phyloP scores from a whole-genome alignment of 2,888 invertebrate species.

The Drosophila mulleri region DNA sequence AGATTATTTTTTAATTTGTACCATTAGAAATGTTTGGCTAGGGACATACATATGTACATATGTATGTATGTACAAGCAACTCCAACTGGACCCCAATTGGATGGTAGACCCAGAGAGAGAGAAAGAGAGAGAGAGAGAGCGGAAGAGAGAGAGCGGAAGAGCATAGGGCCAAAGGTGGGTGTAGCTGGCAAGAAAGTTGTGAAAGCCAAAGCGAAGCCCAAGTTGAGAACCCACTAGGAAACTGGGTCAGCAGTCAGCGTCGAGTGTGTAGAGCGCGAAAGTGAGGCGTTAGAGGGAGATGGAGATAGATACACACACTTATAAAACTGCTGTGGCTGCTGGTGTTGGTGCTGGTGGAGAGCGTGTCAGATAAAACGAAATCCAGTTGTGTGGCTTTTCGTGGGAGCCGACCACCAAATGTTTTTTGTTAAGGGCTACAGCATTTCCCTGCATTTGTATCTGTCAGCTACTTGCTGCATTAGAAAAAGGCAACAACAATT shows the following conservation, averaged over 20 bases:
- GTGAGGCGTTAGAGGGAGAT: slow-evolving; percentile 39
- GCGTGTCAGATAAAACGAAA: slow-evolving; percentile 51
- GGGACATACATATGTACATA: too few species aligned
- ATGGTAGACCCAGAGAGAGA: too few species aligned
- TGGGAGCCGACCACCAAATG: slow-evolving; percentile 39
- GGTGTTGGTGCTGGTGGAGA: slow-evolving; percentile 21
- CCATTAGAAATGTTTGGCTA: slow-evolving; percentile 11
- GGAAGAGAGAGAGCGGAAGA: neutral
- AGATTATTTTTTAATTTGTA: slow-evolving; percentile 65
- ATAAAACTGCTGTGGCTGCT: neutral
- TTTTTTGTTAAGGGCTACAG: slow-evolving; percentile 15
- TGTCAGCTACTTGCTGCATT: slow-evolving; percentile 33
- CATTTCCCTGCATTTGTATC: slow-evolving; percentile 32
- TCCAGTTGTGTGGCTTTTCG: slow-evolving; percentile 65
- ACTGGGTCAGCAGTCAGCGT: slow-evolving; percentile 64
- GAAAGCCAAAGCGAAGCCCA: slow-evolving; percentile 39
- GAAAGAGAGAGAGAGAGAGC: neutral
- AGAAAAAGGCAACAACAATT: slow-evolving; percentile 34
- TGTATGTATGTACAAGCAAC: too few species aligned
- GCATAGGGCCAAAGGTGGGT: slow-evolving; percentile 27
- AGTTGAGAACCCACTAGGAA: slow-evolving; percentile 56
- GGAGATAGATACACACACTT: slow-evolving; percentile 7
- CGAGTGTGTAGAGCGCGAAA: slow-evolving; percentile 51
- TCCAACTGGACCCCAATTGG: slow-evolving; percentile 28
- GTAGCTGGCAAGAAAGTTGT: slow-evolving; percentile 51